Evolutionary conservation across 2,797 vertebrate species (phyloP).

Genomic region (Galago senegalensis): DNA sequence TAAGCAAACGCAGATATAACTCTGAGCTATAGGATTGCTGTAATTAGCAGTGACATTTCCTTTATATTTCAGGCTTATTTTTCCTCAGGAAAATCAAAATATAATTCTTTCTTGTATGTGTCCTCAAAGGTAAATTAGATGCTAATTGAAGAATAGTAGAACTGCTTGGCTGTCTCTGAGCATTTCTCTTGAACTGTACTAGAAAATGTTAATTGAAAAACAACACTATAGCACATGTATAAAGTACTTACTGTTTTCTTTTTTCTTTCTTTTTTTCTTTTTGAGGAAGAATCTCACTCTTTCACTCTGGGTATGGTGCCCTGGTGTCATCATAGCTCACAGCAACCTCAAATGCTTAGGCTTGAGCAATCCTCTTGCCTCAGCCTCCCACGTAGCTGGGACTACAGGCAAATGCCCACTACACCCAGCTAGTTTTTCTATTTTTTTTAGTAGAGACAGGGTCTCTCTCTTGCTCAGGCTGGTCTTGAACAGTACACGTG

Average conservation of each 20-base stretch:
- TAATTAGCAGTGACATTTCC: conserved; percentile 39
- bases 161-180: conserved; percentile 9
- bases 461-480: too few relatives aligned
- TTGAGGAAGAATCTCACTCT: too few relatives aligned
- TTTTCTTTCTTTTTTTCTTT: too few relatives aligned
- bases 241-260: not conserved
- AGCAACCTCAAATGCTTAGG: too few relatives aligned
- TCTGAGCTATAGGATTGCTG: conserved; percentile 40
- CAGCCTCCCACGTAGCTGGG: too few relatives aligned
- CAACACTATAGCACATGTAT: not conserved
- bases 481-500: too few relatives aligned
- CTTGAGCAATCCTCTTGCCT: too few relatives aligned
- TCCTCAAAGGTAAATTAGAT: not conserved
- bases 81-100: conserved; percentile 59
- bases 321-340: too few relatives aligned
- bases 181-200: not conserved
- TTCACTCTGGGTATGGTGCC: too few relatives aligned
- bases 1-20: conserved; percentile 7
- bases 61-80: conserved; percentile 58
- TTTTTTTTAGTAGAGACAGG: too few relatives aligned
- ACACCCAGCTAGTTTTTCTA: too few relatives aligned
- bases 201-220: not conserved
- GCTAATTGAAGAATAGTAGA: not conserved
- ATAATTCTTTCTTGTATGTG: not conserved
- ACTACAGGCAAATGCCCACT: too few relatives aligned